Base-by-base conservation (phyloP, 2,113 vertebrate genomes). In the Pteronura brasiliensis region DNA sequence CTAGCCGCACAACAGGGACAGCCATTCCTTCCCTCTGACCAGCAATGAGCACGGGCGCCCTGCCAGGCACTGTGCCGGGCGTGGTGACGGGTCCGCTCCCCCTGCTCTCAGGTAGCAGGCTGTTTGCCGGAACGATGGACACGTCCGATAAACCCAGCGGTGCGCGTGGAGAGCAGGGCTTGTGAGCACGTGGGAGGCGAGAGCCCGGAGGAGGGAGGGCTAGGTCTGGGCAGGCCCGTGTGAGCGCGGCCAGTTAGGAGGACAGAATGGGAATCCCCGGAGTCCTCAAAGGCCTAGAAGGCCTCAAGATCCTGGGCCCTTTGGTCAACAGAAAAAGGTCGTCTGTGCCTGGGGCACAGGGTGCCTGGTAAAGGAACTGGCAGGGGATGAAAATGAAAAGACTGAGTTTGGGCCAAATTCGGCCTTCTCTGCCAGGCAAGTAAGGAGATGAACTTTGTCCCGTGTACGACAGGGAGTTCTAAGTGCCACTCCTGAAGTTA, bases 91-190 rank as follows among this genome's bases (percentile, higher is more conserved):
- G 23, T 4, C 11, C 4, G 9, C 42, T 12, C 71, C 7, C 3
- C 31, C 23, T 31, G 6, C 4, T 65, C 67, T n/a, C 31, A 23
- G 74, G 82, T 0, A 29, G 86, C 8, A 2, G 1, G 21, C 14
- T 0, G 6, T 4, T 5, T 2, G 12, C 34, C 3, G 6, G 82
- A 8, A 15, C 6, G 42, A 82, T 0, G 17, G 31, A 12, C 2
- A 0, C 52, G 7, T 18, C 6, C 13, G n/a, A 17, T 23, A 17
- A 49, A 65, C 14, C 42, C 39, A 27, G 29, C 0, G 0, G 31
- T 6, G 11, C 49, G 17, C 0, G 3, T 14, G 29, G 27, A 2
- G 2, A 31, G 11, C 0, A 0, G 6, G 25, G 15, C 71, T 27
- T 25, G 0, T 5, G 11, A 36, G 25, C 12, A 17, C 1, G 9